Evolutionary conservation across 2,888 invertebrate species (phyloP).

Genomic region (Epinotia nisella): DNA sequence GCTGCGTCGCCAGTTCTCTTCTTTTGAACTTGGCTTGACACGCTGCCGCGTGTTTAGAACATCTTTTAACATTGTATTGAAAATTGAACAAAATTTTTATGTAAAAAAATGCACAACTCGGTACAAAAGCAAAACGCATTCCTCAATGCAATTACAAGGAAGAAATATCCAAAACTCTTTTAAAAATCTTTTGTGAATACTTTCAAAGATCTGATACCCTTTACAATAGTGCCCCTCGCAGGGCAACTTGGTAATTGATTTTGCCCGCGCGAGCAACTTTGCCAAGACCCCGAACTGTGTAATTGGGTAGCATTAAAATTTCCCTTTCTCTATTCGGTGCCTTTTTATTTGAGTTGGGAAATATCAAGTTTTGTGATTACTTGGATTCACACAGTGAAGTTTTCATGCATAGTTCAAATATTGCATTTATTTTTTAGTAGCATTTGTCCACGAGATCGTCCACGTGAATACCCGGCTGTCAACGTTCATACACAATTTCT

Average conservation of each 20-base stretch:
- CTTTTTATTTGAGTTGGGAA: slow-evolving; percentile 39
- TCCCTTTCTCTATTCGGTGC: slow-evolving; percentile 23
- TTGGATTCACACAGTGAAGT: not conserved
- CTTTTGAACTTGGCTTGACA: too few species aligned
- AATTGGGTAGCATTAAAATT: slow-evolving; percentile 43
- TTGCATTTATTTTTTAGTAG: not conserved
- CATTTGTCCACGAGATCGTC: too few species aligned
- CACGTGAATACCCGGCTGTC: too few species aligned
- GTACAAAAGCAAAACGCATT: not conserved
- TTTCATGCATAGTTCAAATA: not conserved
- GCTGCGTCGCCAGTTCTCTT: too few species aligned
- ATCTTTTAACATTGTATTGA: too few species aligned
- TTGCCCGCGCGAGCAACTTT: slow-evolving; percentile 22
- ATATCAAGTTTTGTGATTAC: slow-evolving; percentile 25
- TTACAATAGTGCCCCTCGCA: slow-evolving; percentile 37
- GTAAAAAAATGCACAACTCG: too few species aligned
- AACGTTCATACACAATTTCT: too few species aligned
- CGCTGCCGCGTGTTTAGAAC: too few species aligned
- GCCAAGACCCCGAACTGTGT: slow-evolving; percentile 33
- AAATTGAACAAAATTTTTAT: too few species aligned
- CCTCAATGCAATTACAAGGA: not conserved
- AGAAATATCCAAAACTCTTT: not conserved
- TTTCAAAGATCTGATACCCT: slow-evolving; percentile 12
- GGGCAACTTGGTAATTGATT: slow-evolving; percentile 40
- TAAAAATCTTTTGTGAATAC: slow-evolving; percentile 16